Evolutionary conservation across 2,888 invertebrate species (phyloP).

Genomic region (Volucella bombylans): DNA sequence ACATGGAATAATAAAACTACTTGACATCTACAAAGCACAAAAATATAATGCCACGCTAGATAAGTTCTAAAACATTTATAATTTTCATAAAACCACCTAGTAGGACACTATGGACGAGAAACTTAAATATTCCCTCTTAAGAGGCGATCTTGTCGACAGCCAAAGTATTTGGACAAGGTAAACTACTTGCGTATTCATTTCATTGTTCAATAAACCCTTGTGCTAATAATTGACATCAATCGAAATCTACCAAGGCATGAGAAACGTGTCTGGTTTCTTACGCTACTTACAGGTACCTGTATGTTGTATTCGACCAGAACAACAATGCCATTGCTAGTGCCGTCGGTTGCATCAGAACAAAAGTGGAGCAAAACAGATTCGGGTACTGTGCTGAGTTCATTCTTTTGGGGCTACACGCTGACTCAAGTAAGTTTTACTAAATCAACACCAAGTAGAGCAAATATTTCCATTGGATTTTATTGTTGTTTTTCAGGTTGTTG

Average conservation of each 20-base stretch:
- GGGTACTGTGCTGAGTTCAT: conserved; percentile 87
- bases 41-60: conserved; percentile 55
- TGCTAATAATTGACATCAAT: neutral
- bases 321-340: conserved; percentile 86
- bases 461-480: neutral
- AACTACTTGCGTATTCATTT: conserved; percentile 3
- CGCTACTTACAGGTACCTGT: conserved; percentile 86
- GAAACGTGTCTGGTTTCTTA: conserved; percentile 85
- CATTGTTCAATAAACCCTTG: neutral
- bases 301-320: conserved; percentile 87
- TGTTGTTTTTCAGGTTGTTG: conserved; percentile 80
- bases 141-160: conserved; percentile 82
- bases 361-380: conserved; percentile 88
- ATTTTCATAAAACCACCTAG: conserved; percentile 5
- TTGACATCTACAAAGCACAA: conserved; percentile 16
- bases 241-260: conserved; percentile 82
- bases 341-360: conserved; percentile 85
- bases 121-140: conserved; percentile 81
- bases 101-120: conserved; percentile 79
- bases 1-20: conserved; percentile 50
- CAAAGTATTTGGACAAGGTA: conserved; percentile 82
- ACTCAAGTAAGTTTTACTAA: conserved; percentile 83
- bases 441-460: neutral
- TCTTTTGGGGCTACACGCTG: conserved; percentile 89
- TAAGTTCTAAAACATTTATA: neutral